phyloP scores from a whole-genome alignment of 2,888 invertebrate species.

The Poecilus cupreus region DNA sequence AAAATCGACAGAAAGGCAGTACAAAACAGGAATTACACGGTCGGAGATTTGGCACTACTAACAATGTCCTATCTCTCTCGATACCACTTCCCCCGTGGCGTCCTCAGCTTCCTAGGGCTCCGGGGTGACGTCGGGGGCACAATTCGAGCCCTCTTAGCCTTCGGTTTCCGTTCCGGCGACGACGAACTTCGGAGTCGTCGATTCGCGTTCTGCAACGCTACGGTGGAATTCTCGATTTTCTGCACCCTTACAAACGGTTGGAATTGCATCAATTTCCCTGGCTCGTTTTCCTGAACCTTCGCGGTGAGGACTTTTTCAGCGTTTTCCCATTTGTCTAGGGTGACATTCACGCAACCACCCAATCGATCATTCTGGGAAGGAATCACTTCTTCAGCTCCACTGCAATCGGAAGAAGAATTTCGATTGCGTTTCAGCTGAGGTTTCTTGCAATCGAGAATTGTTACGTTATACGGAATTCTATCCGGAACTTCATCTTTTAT shows the following conservation, averaged over 20 bases:
- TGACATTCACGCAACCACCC: conserved; percentile 60
- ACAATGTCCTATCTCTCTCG: conserved; percentile 69
- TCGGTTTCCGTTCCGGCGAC: conserved; percentile 64
- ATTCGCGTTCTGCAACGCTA: conserved; percentile 60
- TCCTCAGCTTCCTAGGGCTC: conserved; percentile 70
- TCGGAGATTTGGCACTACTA: conserved; percentile 48
- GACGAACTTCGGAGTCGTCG: conserved; percentile 64
- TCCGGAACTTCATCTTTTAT: background rate
- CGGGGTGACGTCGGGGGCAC: conserved; percentile 68
- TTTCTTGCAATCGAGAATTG: conserved; percentile 55
- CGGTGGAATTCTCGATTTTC: conserved; percentile 75
- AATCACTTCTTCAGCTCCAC: conserved; percentile 69
- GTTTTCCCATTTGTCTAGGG: conserved; percentile 65
- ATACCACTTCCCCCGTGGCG: conserved; percentile 71
- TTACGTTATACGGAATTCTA: conserved; percentile 34
- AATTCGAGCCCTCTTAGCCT: conserved; percentile 61
- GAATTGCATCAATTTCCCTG: conserved; percentile 69
- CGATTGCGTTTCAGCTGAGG: conserved; percentile 51
- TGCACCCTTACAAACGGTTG: conserved; percentile 82
- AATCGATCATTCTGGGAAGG: conserved; percentile 64
- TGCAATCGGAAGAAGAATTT: conserved; percentile 62
- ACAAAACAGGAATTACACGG: conserved; percentile 47
- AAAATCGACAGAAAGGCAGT: conserved; percentile 44
- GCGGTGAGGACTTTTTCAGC: conserved; percentile 68
- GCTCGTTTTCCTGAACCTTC: conserved; percentile 66